phyloP scores from a whole-genome alignment of 2,113 vertebrate genomes.

The Todiramphus saurophagus region DNA sequence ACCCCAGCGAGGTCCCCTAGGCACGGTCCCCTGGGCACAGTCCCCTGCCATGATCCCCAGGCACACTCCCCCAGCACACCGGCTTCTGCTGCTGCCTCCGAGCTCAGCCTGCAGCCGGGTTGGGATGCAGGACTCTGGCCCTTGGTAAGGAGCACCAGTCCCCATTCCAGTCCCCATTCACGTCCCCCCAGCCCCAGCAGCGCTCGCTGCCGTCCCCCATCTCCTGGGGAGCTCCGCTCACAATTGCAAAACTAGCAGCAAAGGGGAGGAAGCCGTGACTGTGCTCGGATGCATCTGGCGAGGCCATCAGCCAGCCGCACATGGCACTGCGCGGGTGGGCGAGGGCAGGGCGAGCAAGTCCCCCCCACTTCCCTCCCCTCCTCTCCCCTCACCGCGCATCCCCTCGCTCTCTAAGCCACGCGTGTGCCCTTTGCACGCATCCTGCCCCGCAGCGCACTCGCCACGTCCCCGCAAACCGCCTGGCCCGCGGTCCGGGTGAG shows the following conservation, averaged over 20 bases:
- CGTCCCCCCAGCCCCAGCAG: background rate
- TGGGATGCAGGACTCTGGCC: background rate
- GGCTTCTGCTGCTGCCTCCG: background rate
- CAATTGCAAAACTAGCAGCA: background rate
- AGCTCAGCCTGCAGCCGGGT: fast-evolving
- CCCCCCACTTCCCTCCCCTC: background rate
- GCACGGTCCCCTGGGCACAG: background rate
- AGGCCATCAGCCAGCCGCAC: background rate
- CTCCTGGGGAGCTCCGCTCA: background rate
- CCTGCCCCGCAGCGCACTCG: too few relatives aligned
- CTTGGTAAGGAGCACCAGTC: background rate
- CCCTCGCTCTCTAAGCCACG: too few relatives aligned
- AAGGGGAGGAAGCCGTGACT: background rate
- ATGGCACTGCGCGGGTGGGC: background rate
- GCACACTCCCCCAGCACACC: fast-evolving
- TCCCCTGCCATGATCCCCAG: background rate
- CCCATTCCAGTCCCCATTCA: background rate
- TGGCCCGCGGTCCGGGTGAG: too few relatives aligned
- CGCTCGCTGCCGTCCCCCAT: background rate
- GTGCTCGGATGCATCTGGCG: background rate
- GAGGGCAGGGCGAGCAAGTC: background rate
- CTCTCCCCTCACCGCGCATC: background rate
- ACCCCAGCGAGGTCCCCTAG: fast-evolving
- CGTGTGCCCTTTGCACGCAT: too few relatives aligned
- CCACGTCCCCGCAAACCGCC: too few relatives aligned